Evolutionary conservation across 2,797 vertebrate species (phyloP).

Genomic region (Poecilia picta): DNA sequence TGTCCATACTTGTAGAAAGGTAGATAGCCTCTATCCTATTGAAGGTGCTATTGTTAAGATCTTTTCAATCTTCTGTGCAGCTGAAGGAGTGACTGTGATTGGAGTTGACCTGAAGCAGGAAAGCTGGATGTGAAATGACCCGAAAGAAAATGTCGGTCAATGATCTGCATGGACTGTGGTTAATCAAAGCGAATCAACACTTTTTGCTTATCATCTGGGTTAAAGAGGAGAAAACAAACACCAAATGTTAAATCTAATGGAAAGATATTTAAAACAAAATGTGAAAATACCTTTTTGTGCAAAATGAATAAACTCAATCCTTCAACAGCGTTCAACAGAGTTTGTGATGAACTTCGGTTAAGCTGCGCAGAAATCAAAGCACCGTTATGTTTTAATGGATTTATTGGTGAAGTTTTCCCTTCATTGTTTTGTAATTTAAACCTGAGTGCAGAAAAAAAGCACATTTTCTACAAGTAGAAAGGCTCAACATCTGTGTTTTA

Average conservation of each 20-base stretch:
- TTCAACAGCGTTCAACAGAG: conserved; percentile 51
- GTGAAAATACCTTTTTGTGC: conserved; percentile 70
- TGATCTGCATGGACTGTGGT: conserved; percentile 50
- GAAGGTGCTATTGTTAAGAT: conserved; percentile 81
- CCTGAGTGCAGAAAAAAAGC: conserved; percentile 68
- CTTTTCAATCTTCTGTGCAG: conserved; percentile 79
- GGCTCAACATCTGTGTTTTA: conserved; percentile 47
- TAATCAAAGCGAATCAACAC: conserved; percentile 35
- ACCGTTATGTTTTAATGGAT: conserved; percentile 46
- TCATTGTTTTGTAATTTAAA: conserved; percentile 45
- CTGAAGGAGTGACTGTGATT: conserved; percentile 71
- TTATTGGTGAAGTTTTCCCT: conserved; percentile 68
- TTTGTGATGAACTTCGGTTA: conserved; percentile 56
- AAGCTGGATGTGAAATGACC: conserved; percentile 66
- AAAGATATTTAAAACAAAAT: conserved; percentile 58
- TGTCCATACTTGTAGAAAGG: conserved; percentile 47
- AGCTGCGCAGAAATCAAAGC: conserved; percentile 13
- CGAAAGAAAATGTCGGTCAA: conserved; percentile 56
- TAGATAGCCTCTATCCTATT: conserved; percentile 58
- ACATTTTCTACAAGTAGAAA: conserved; percentile 56
- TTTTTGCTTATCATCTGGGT: conserved; percentile 54
- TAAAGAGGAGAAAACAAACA: conserved; percentile 30
- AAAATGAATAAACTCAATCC: conserved; percentile 71
- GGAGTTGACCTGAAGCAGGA: conserved; percentile 51
- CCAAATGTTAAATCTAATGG: conserved; percentile 44